Conservation (phyloP, 2,888 invertebrate species). For the Drosophila maculinotata region DNA sequence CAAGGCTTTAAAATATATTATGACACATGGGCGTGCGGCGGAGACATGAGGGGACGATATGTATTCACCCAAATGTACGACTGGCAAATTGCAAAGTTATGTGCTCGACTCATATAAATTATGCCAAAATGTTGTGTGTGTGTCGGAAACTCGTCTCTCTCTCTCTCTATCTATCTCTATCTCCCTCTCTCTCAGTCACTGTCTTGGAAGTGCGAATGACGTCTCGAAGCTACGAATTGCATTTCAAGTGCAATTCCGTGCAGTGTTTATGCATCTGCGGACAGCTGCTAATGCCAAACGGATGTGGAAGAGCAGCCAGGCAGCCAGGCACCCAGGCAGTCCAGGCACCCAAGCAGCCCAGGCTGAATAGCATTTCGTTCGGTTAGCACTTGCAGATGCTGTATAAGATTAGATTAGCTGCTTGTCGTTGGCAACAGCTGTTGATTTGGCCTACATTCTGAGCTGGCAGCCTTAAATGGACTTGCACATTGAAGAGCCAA, state of each 20-base stretch:
- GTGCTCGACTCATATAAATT: conserved; percentile 54
- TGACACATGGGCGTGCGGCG: conserved; percentile 23
- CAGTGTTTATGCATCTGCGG: conserved; percentile 49
- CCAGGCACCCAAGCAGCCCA: neutral
- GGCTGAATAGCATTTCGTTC: conserved; percentile 13
- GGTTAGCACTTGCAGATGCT: conserved; percentile 25
- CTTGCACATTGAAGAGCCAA: neutral
- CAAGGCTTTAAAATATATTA: conserved; percentile 22
- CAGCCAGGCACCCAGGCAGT: neutral
- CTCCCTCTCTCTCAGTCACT: neutral
- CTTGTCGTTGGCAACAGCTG: conserved; percentile 27
- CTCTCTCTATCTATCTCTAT: neutral
- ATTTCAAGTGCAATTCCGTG: conserved; percentile 57
- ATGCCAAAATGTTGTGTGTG: conserved; percentile 43
- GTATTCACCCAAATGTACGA: conserved; percentile 59
- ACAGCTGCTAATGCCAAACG: conserved; percentile 51
- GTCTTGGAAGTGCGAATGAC: conserved; percentile 35
- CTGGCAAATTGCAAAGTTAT: conserved; percentile 59
- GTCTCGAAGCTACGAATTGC: conserved; percentile 31
- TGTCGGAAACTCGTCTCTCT: conserved; percentile 27
- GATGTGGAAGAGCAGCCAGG: conserved; percentile 25
- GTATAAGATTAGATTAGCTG: conserved; percentile 40
- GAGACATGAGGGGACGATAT: conserved; percentile 2
- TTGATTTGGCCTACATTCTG: conserved; percentile 33
- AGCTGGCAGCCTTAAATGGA: conserved; percentile 11